Evolutionary conservation across 1,140 invertebrate genomes (phyloP).

Genomic region (Plectrocnemia conspersa): DNA sequence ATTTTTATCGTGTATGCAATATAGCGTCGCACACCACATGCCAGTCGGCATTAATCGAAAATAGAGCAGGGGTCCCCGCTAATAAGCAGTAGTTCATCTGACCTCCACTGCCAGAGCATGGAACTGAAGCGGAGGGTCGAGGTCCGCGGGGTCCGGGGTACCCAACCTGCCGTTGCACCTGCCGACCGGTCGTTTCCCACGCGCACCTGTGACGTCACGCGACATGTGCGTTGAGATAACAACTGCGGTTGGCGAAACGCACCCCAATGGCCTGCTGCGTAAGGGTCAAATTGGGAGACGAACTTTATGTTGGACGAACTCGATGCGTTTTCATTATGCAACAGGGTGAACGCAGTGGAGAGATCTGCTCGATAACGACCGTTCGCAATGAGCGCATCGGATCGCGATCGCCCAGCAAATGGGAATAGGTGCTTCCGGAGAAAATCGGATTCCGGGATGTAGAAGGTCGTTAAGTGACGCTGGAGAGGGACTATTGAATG

Average conservation of each 20-base stretch:
- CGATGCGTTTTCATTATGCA: conserved; percentile 15
- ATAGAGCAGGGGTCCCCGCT: too few species aligned
- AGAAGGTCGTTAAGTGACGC: too few species aligned
- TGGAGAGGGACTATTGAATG: too few species aligned
- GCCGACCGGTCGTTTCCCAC: conserved; percentile 35
- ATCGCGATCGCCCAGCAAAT: too few species aligned
- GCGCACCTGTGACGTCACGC: conserved; percentile 34
- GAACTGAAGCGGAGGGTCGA: too few species aligned
- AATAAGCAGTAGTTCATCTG: too few species aligned
- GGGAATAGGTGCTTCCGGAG: too few species aligned
- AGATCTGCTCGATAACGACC: too few species aligned
- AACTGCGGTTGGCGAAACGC: not conserved
- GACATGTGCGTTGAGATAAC: conserved; percentile 7
- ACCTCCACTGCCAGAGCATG: too few species aligned
- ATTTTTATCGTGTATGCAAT: not conserved
- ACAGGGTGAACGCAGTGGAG: conserved; percentile 19
- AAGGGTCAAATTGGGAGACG: not conserved
- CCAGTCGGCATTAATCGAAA: not conserved
- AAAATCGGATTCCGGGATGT: too few species aligned
- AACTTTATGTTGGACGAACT: not conserved
- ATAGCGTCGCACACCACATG: not conserved
- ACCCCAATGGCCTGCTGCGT: not conserved
- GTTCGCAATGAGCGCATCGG: too few species aligned
- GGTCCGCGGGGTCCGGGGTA: conserved; percentile 12
- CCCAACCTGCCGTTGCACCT: conserved; percentile 34